Base-by-base conservation (phyloP, 2,113 vertebrate species). In the Syrmaticus mikado region DNA sequence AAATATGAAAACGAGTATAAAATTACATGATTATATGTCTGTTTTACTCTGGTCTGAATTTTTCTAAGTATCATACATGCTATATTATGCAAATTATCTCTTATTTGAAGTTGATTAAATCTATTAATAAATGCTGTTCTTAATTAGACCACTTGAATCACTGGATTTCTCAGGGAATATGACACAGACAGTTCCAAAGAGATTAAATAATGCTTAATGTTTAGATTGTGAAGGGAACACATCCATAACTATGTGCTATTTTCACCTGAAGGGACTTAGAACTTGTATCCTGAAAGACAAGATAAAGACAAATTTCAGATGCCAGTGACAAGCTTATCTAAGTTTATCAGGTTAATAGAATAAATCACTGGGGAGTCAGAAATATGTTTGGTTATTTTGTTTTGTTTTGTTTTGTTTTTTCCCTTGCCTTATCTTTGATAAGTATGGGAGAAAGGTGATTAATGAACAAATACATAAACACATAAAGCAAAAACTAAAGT, bases 71-170 rank as follows among this genome's bases (percentile, higher is more conserved):
- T 27, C 72, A 32, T 45, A 67, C 22, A 65, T 89, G 18, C 0
- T 53, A 76, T 70, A 70, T 79, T 82, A 89, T 85, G 78, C 40
- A 95, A 93, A 82, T 83, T 75, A 13, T 55, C 24, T 84, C 57
- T 50, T 78, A 61, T 75, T 81, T 92, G 46, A 82, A 86, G 86
- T 32, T 96, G 57, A 61, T 88, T 92, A 86, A 66, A 61, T 72
- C 16, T 93, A 65, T 90, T 92, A 83, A 92, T 93, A 94, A 90
- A 76, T 82, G 4, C 17, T 84, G 6, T 0, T 41, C 88, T 93
- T 93, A 67, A 50, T 75, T 77, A 52, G 24, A n/a, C 11, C 34
- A 43, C 60, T 89, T 87, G 64, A 89, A 85, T 76, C 3, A 71
- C 4, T 87, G 32, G 36, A 57, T 78, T 89, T 83, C 57, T 68